phyloP scores from a whole-genome alignment of 2,113 vertebrate species.

The Channa maculata region DNA sequence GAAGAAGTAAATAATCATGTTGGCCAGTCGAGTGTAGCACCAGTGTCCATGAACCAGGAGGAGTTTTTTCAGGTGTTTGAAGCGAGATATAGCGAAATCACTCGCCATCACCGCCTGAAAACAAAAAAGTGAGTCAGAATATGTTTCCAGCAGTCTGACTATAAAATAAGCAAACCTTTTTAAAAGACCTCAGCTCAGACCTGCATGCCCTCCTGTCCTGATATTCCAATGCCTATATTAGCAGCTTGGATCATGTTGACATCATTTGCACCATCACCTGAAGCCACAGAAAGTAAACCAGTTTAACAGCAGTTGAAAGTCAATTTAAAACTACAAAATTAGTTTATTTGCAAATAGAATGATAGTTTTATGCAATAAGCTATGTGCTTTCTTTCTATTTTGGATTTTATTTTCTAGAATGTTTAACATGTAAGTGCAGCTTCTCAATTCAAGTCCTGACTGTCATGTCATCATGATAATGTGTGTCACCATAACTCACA shows the following conservation, averaged over 20 bases:
- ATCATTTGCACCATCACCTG: constrained; percentile 96
- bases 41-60: constrained; percentile 95
- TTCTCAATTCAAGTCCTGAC: too few species aligned
- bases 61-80: constrained; percentile 93
- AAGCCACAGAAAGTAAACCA: constrained; percentile 14
- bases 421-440: too few species aligned
- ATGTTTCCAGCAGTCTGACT: background rate
- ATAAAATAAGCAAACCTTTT: background rate
- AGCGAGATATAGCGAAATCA: constrained; percentile 93
- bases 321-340: background rate
- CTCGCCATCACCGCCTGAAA: constrained; percentile 95
- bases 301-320: background rate
- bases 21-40: constrained; percentile 92
- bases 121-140: background rate
- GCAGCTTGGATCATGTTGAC: constrained; percentile 98
- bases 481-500: too few species aligned
- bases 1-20: constrained; percentile 96
- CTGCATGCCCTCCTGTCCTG: constrained; percentile 98
- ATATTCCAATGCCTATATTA: constrained; percentile 93
- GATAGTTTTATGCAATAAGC: too few species aligned
- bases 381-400: too few species aligned
- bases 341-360: too few species aligned
- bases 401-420: too few species aligned
- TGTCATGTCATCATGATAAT: too few species aligned
- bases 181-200: constrained; percentile 71